Conservation (phyloP, 2,797 vertebrate species). For the Scolopax rusticola region DNA sequence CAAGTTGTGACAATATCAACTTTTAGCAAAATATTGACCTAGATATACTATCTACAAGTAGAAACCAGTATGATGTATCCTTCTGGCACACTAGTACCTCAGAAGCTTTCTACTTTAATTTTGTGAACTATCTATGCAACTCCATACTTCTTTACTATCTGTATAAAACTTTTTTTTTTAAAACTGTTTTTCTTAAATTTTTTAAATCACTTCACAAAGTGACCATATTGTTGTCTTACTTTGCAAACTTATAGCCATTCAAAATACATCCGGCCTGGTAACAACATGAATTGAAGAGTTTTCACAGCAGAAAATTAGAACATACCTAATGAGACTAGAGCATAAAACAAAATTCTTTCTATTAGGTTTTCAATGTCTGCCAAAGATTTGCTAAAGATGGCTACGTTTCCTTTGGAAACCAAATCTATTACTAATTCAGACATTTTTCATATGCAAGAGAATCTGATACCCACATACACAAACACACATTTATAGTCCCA, state of each 20-base stretch:
- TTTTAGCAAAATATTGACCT: background rate
- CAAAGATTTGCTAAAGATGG: background rate
- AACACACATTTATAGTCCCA: background rate
- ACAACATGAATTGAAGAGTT: background rate
- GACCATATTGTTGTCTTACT: background rate
- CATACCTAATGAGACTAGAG: background rate
- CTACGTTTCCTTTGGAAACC: background rate
- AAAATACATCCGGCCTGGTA: background rate
- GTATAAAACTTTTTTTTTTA: background rate
- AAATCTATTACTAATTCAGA: background rate
- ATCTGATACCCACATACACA: background rate
- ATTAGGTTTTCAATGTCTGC: background rate
- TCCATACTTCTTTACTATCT: background rate
- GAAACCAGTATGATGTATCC: background rate
- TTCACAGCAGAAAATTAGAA: background rate
- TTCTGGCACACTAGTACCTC: background rate
- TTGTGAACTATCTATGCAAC: background rate
- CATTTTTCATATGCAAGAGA: background rate
- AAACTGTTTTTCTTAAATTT: background rate
- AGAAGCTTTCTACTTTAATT: background rate
- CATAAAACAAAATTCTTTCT: background rate
- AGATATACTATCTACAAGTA: background rate
- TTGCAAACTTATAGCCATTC: background rate
- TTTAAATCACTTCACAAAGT: background rate
- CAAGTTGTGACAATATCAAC: background rate